Base-by-base conservation (phyloP, 2,113 vertebrate species). In the Phrynocephalus versicolor region DNA sequence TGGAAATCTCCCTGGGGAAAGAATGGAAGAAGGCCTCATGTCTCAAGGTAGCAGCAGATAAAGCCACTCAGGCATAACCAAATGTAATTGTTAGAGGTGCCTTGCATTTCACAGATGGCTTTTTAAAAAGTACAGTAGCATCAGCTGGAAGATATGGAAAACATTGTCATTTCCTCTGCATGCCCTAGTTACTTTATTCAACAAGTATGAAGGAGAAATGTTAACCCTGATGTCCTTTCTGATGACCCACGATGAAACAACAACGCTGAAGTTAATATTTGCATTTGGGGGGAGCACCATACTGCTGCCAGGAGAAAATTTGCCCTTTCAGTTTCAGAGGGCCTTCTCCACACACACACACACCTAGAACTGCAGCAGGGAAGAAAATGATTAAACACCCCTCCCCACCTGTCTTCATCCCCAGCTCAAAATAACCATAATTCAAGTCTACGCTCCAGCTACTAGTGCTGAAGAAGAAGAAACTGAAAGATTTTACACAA, bases 1-100 rank as follows among this genome's bases (percentile, higher is more conserved):
- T 94, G 94, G 71, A 98, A 92, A 62, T 99, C 98, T 72, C 85
- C 96, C 98, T 99, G 92, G 0, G 55, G 45, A 37, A 88, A 88
- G 77, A 23, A 4, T 8, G 6, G 83, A 57, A 84, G 37, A 1
- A 18, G 81, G 45, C 71, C 67, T 2, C 2, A 33, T 14, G 71
- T 23, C 39, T 83, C 57, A 45, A 35, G 58, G 16, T 33, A 73
- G 23, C 33, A 62, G 35, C 25, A 62, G 25, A 60, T 9, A 23
- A 21, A 64, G 37, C 37, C 41, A 62, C 13, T 19, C 33, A 64
- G 77, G 12, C 21, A 18, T 14, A 55, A 45, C 13, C 13, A 74
- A 23, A 41, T n/a, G 18, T 37, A 16, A 21, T 21, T 25, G 14
- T 25, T 64, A 62, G 27, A 23, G 8, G 16, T 30, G n/a, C 74